Percentiles rank a stretch among this genome's conserved stretches.
Evolutionary conservation across 2,888 invertebrate species (phyloP).

Genomic region (Drosophila paranaensis): DNA sequence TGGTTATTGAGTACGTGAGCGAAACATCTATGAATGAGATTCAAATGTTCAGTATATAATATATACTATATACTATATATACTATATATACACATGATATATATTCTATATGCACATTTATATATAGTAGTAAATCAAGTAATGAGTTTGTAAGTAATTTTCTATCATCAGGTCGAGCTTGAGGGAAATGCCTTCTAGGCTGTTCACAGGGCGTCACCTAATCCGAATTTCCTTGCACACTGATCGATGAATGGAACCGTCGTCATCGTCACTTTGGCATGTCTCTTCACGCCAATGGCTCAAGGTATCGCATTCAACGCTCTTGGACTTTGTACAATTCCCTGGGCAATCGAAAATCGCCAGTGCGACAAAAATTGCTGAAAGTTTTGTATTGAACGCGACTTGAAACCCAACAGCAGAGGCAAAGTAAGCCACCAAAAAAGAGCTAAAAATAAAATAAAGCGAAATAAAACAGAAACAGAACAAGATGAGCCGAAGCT

Average conservation of each 20-base stretch:
- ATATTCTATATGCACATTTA: no score
- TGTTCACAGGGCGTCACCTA: conserved; percentile 1
- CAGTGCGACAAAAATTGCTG: conserved; percentile 57
- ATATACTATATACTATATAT: not conserved
- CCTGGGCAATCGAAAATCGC: conserved; percentile 57
- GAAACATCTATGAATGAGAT: conserved; percentile 24
- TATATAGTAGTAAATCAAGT: no score
- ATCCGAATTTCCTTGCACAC: conserved; percentile 19
- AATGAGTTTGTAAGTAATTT: no score
- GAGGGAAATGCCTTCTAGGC: not conserved
- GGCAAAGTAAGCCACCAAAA: conserved; percentile 7
- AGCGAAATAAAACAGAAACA: conserved; percentile 5
- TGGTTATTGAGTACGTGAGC: conserved; percentile 17
- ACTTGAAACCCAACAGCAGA: conserved; percentile 54
- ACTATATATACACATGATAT: no score
- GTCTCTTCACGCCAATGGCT: conserved; percentile 73
- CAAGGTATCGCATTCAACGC: conserved; percentile 83
- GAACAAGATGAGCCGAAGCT: conserved; percentile 59
- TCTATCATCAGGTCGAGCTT: no score
- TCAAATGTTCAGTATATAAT: not conserved
- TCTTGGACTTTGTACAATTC: conserved; percentile 59
- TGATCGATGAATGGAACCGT: conserved; percentile 48
- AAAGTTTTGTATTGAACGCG: conserved; percentile 70
- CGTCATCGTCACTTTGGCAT: conserved; percentile 67
- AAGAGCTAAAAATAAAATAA: not conserved